A percentile compares a stretch with the other conserved stretches of the same genome.
Conservation (phyloP, 2,888 invertebrate species). For the Heliconius hortense region DNA sequence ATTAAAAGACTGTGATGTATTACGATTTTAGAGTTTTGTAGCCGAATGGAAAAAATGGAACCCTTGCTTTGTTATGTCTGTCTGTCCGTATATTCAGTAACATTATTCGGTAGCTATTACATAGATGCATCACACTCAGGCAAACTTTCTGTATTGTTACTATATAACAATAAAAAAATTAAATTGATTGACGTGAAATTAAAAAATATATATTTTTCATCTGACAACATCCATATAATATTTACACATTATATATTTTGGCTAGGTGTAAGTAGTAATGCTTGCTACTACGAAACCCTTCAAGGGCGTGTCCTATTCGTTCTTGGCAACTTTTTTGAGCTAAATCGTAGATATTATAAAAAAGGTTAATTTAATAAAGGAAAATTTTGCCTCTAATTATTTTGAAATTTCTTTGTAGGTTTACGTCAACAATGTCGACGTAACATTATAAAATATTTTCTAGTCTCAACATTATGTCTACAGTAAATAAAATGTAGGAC, state of each 20-base stretch:
- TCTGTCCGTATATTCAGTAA: not conserved
- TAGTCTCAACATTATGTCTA: not conserved
- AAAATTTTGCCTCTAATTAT: conserved; percentile 8
- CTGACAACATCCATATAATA: no score
- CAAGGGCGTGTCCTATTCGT: not conserved
- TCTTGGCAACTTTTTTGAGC: not conserved
- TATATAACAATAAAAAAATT: no score
- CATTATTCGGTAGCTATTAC: not conserved
- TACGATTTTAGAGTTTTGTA: not conserved
- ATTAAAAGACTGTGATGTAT: conserved; percentile 16
- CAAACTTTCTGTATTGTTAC: no score
- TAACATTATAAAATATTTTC: conserved; percentile 8
- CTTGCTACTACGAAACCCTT: not conserved
- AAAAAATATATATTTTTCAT: no score
- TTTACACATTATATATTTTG: no score
- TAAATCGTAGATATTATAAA: conserved; percentile 2
- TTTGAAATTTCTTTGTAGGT: conserved; percentile 6
- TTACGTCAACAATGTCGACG: not conserved
- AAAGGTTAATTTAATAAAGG: not conserved
- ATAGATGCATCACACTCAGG: not conserved
- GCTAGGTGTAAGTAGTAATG: not conserved
- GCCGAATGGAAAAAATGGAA: not conserved
- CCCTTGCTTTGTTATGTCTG: not conserved
- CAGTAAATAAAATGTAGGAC: not conserved
- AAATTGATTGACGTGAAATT: no score